Percentiles rank a stretch among this genome's conserved stretches.
phyloP scores from a whole-genome alignment of 2,888 invertebrate genomes.

The Polyommatus icarus region DNA sequence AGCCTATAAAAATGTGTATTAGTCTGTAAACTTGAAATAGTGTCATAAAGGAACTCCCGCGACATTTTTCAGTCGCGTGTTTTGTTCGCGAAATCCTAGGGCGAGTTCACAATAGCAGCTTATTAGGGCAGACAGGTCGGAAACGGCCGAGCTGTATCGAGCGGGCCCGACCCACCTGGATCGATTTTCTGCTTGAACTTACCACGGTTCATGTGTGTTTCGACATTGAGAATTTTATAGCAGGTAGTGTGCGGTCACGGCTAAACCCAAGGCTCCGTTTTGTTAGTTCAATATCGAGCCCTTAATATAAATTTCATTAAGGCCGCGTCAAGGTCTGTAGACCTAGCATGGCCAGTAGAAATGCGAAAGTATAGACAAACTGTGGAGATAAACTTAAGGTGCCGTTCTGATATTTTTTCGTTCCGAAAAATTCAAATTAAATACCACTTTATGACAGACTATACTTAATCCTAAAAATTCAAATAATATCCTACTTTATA shows the following conservation, averaged over 20 bases:
- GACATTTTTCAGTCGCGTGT: not conserved
- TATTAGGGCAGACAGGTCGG: constrained; percentile 36
- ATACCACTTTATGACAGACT: no score
- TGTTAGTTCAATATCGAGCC: constrained; percentile 36
- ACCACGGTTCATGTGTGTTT: constrained; percentile 49
- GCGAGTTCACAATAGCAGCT: constrained; percentile 8
- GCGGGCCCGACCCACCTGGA: constrained; percentile 52
- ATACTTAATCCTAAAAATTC: no score
- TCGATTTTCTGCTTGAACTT: constrained; percentile 69
- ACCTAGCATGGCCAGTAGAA: no score
- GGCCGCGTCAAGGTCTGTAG: not conserved
- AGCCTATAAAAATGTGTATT: no score
- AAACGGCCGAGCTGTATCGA: constrained; percentile 49
- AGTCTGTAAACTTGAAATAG: not conserved
- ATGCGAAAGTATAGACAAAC: no score
- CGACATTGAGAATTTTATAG: constrained; percentile 50
- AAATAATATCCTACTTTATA: no score
- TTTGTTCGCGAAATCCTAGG: not conserved
- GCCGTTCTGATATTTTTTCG: no score
- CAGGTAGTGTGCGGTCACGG: constrained; percentile 53
- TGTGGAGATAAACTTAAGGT: no score
- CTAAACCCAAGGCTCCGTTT: constrained; percentile 45
- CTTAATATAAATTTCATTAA: constrained; percentile 21
- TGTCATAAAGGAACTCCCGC: not conserved
- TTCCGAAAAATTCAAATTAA: no score